Evolutionary conservation across 2,113 vertebrate species (phyloP).

Genomic region (Myotis brandtii): DNA sequence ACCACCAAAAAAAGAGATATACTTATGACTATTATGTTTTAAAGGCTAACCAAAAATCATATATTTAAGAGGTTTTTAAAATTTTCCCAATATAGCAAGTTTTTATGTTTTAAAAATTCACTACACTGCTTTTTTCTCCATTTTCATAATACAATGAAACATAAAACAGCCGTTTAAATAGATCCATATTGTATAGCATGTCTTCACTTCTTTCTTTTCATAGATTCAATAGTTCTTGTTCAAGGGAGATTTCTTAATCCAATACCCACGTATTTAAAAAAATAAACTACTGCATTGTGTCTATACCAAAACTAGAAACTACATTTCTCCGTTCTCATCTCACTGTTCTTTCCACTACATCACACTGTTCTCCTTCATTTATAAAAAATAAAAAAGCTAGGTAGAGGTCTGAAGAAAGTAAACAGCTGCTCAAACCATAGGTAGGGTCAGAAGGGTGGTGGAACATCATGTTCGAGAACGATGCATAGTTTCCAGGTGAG

Average conservation of each 20-base stretch:
- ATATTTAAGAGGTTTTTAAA: constrained; percentile 12
- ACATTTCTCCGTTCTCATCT: constrained; percentile 37
- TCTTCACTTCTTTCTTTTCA: constrained; percentile 19
- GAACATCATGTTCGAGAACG: constrained; percentile 13
- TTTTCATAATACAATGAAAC: constrained; percentile 29
- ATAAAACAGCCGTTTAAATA: not conserved
- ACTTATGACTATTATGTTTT: not conserved
- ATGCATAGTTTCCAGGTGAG: constrained; percentile 82
- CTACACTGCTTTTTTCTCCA: not conserved
- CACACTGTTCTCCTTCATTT: constrained; percentile 60
- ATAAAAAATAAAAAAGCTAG: constrained; percentile 16
- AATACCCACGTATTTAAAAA: not conserved
- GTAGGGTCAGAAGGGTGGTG: not conserved
- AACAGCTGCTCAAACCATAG: constrained; percentile 30
- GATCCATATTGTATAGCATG: not conserved
- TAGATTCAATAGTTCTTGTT: not conserved
- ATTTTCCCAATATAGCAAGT: not conserved
- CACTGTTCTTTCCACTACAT: constrained; percentile 66
- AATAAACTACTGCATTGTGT: not conserved
- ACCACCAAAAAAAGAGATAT: not conserved
- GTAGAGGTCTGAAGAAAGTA: constrained; percentile 58
- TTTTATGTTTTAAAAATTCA: constrained; percentile 5
- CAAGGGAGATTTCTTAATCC: not conserved
- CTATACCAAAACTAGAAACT: constrained; percentile 2
- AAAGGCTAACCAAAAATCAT: not conserved